phyloP scores from a whole-genome alignment of 2,113 vertebrate genomes.

The Orthonyx spaldingii region DNA sequence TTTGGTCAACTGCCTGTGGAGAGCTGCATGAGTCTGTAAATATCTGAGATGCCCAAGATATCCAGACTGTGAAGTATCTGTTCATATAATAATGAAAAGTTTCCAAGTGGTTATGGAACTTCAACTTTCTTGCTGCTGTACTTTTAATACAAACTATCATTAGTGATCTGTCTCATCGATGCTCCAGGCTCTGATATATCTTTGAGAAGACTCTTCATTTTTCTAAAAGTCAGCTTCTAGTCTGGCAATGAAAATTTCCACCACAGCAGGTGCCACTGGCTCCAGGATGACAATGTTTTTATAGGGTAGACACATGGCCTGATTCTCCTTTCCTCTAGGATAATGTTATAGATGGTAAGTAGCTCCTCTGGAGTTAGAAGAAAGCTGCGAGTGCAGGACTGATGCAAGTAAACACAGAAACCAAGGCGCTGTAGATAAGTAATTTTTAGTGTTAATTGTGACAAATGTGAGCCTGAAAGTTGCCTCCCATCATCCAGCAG shows the following conservation, averaged over 20 bases:
- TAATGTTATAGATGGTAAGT: fast-evolving
- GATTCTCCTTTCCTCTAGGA: neutral
- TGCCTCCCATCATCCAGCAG: neutral
- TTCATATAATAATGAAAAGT: neutral
- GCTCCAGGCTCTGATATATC: neutral
- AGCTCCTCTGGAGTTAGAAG: neutral
- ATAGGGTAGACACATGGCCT: neutral
- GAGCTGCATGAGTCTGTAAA: neutral
- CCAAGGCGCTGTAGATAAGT: neutral
- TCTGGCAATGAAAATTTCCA: neutral
- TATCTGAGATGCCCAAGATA: neutral
- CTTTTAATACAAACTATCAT: neutral
- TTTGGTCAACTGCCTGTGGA: neutral
- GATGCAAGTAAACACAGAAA: neutral
- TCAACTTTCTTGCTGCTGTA: neutral
- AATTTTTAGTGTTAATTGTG: neutral
- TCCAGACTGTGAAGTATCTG: neutral
- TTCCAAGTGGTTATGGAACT: neutral
- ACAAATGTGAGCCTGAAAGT: neutral
- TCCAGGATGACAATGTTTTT: neutral
- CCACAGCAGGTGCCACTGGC: neutral
- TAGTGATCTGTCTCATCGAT: neutral
- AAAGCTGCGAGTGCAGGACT: neutral
- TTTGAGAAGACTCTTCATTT: neutral
- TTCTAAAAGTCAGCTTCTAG: neutral